Evolutionary conservation across 2,888 invertebrate genomes (phyloP).

Genomic region (Eupeodes luniger): DNA sequence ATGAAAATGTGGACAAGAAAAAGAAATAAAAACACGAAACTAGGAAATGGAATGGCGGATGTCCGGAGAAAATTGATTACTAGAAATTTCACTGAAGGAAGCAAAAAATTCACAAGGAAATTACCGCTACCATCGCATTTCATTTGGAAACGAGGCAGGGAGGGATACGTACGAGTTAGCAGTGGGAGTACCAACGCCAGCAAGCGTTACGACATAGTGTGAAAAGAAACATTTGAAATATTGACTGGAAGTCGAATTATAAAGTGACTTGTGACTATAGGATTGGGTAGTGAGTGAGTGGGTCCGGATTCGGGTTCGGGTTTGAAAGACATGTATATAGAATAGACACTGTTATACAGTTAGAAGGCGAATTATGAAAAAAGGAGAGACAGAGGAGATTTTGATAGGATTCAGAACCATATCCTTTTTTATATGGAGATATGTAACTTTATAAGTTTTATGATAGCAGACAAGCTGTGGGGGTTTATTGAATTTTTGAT

Average conservation of each 20-base stretch:
- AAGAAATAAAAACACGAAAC: background rate
- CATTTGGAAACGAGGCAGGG: background rate
- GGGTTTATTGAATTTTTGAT: conserved; percentile 12
- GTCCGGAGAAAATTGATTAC: conserved; percentile 70
- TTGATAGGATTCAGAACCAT: background rate
- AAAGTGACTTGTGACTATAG: background rate
- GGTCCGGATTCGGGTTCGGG: too few relatives aligned
- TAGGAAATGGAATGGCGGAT: conserved; percentile 61
- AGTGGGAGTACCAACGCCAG: background rate
- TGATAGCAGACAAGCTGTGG: conserved; percentile 6
- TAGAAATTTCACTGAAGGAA: conserved; percentile 33
- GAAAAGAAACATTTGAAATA: conserved; percentile 16
- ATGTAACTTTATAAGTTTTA: conserved; percentile 2
- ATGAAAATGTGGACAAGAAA: background rate
- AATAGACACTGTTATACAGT: too few relatives aligned
- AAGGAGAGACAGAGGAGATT: background rate
- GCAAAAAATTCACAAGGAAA: conserved; percentile 14
- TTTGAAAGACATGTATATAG: too few relatives aligned
- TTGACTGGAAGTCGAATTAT: conserved; percentile 28
- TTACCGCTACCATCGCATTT: background rate
- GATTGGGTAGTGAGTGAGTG: background rate
- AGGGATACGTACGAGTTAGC: too few relatives aligned
- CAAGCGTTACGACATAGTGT: background rate
- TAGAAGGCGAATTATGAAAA: background rate
- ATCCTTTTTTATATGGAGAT: conserved; percentile 10